Evolutionary conservation across 2,888 invertebrate species (phyloP).

Genomic region (Panzeria rudis): DNA sequence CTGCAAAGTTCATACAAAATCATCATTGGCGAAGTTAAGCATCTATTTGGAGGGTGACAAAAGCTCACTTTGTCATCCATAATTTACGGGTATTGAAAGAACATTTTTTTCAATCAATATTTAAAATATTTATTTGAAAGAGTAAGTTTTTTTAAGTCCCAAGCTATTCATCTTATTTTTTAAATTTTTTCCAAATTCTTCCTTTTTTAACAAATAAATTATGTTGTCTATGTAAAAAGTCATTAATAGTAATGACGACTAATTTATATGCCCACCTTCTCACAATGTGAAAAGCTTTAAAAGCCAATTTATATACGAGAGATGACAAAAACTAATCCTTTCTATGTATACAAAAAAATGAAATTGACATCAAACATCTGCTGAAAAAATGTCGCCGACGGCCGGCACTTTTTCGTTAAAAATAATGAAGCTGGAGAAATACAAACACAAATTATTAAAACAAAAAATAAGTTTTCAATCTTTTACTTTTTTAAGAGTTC

Average conservation of each 20-base stretch:
- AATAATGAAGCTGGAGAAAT: neutral
- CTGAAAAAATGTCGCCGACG: neutral
- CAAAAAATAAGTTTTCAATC: constrained; percentile 30
- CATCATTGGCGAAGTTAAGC: too few species aligned
- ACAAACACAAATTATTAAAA: constrained; percentile 42
- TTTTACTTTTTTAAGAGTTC: constrained; percentile 34
- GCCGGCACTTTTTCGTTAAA: constrained; percentile 11
- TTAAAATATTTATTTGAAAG: constrained; percentile 31
- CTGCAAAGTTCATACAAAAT: too few species aligned
- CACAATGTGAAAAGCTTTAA: constrained; percentile 46
- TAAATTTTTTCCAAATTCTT: constrained; percentile 22
- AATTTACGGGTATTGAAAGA: neutral
- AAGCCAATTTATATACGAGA: constrained; percentile 70
- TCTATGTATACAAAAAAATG: constrained; percentile 20
- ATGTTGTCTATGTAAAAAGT: constrained; percentile 62
- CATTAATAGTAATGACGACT: constrained; percentile 61
- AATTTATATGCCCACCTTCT: constrained; percentile 72
- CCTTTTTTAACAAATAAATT: constrained; percentile 56
- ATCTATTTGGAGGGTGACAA: too few species aligned
- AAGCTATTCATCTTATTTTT: constrained; percentile 46
- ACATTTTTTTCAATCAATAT: neutral
- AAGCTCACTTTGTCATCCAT: too few species aligned
- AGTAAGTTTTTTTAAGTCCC: constrained; percentile 1
- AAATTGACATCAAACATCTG: constrained; percentile 72
- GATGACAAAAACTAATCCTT: constrained; percentile 72